Conservation (phyloP, 2,888 invertebrate species). For the Odontomyia ornata region DNA sequence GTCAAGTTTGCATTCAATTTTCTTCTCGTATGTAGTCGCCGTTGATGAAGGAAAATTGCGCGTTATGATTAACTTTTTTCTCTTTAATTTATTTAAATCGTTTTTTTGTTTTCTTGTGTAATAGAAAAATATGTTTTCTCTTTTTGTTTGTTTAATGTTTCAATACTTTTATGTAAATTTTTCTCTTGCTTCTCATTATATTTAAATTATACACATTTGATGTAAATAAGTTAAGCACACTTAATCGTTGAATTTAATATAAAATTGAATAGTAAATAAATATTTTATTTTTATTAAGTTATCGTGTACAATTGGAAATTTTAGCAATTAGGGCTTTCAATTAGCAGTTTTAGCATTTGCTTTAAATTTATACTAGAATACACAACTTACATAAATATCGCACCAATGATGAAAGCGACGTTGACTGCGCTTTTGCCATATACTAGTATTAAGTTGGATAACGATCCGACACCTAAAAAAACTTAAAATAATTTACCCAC, state of each 20-base stretch:
- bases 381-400: slow-evolving; percentile 4
- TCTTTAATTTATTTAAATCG: too few relatives aligned
- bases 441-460: too few relatives aligned
- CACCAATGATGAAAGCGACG: slow-evolving; percentile 6
- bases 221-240: slow-evolving; percentile 24
- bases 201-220: slow-evolving; percentile 38
- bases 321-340: not conserved
- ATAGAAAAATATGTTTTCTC: slow-evolving; percentile 47
- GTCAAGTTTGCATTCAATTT: slow-evolving; percentile 44
- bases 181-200: not conserved
- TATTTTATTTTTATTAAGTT: not conserved
- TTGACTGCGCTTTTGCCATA: slow-evolving; percentile 39
- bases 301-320: slow-evolving; percentile 11
- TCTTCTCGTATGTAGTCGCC: not conserved
- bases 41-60: slow-evolving; percentile 36
- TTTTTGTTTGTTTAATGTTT: slow-evolving; percentile 35
- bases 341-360: not conserved
- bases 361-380: not conserved
- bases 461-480: too few relatives aligned
- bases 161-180: slow-evolving; percentile 42
- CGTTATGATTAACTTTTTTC: slow-evolving; percentile 36
- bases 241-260: slow-evolving; percentile 3
- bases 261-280: slow-evolving; percentile 3
- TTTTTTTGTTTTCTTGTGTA: slow-evolving; percentile 34
- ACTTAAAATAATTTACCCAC: too few relatives aligned